Conservation (phyloP, 2,113 vertebrate species). For the Apeltes quadracus region DNA sequence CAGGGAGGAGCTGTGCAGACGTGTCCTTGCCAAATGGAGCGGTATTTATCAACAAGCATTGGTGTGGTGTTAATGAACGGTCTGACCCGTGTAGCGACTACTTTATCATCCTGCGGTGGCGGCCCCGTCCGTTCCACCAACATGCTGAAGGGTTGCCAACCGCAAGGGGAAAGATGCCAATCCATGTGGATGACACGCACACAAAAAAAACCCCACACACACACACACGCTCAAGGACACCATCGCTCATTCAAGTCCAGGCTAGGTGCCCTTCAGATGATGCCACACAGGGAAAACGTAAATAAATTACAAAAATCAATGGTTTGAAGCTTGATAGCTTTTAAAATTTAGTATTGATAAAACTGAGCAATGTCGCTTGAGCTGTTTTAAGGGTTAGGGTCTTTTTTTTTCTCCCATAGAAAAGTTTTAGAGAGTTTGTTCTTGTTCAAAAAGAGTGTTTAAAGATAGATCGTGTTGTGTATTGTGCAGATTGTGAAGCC, state of each 20-base stretch:
- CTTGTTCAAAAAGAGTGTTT: neutral
- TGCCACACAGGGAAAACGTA: constrained; percentile 28
- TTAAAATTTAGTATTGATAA: constrained; percentile 7
- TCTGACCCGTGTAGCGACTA: constrained; percentile 77
- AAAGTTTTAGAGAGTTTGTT: neutral
- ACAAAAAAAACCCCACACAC: constrained; percentile 46
- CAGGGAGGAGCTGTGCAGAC: neutral
- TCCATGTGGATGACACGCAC: constrained; percentile 74
- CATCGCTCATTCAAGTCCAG: constrained; percentile 75
- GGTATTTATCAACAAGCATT: constrained; percentile 56
- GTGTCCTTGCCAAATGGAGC: constrained; percentile 43
- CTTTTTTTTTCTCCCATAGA: neutral
- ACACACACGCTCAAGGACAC: constrained; percentile 78
- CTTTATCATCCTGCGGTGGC: constrained; percentile 79
- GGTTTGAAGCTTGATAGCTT: constrained; percentile 30
- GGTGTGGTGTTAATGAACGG: constrained; percentile 69
- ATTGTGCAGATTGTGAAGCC: neutral
- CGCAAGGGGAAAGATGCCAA: constrained; percentile 81
- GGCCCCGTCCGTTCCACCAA: constrained; percentile 67
- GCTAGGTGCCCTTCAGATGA: constrained; percentile 77
- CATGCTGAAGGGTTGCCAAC: constrained; percentile 78
- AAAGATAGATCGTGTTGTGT: neutral
- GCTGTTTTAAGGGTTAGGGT: neutral
- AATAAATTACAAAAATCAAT: constrained; percentile 26
- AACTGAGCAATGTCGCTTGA: neutral